Percentiles rank a stretch among this genome's conserved stretches.
phyloP scores from a whole-genome alignment of 2,113 vertebrate species.

The Myiagra hebetior region DNA sequence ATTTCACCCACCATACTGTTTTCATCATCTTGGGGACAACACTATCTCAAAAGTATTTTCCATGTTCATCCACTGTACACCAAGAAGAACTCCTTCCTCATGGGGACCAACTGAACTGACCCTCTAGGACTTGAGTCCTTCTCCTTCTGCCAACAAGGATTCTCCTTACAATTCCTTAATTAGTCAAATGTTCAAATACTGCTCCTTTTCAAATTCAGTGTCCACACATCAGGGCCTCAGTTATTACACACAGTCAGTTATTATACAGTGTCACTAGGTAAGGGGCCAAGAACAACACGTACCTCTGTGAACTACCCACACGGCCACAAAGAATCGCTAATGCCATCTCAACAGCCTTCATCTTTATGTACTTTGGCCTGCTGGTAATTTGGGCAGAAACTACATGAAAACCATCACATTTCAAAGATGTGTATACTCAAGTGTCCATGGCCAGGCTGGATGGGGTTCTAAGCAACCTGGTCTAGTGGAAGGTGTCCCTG shows the following conservation, averaged over 20 bases:
- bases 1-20: neutral
- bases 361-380: neutral
- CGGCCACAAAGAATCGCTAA: neutral
- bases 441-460: neutral
- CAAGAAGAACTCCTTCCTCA: neutral
- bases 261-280: no score
- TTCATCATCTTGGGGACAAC: neutral
- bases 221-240: neutral
- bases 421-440: neutral
- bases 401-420: neutral
- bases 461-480: neutral
- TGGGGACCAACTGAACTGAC: fast-evolving
- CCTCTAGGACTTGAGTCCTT: neutral
- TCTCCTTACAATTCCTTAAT: neutral
- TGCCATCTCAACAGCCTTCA: neutral
- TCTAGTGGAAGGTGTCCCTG: neutral
- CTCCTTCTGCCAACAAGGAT: neutral
- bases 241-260: neutral
- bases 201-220: neutral
- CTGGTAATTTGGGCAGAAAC: neutral
- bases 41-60: neutral
- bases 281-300: neutral
- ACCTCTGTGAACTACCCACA: neutral
- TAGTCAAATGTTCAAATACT: neutral
- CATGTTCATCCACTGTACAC: neutral